Evolutionary conservation across 2,113 vertebrate genomes (phyloP).

Genomic region (Myxocyprinus asiaticus): DNA sequence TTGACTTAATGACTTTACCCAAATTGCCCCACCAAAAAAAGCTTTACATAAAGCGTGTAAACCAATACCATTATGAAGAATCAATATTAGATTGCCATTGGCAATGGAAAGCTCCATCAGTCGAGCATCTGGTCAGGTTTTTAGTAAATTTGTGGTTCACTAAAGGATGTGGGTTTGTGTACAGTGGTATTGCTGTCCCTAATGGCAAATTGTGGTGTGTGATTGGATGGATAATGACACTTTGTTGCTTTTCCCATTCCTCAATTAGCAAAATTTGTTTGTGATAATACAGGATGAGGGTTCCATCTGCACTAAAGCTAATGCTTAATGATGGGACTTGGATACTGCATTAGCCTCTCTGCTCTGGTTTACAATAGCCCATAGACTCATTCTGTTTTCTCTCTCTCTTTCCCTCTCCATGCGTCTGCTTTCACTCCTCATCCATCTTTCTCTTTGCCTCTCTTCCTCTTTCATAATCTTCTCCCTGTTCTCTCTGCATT

Average conservation of each 20-base stretch:
- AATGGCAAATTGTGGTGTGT: conserved; percentile 28
- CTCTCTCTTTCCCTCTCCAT: conserved; percentile 2
- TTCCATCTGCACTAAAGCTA: conserved; percentile 1
- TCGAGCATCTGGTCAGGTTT: conserved; percentile 9
- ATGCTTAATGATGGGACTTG: conserved; percentile 10
- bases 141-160: conserved; percentile 14
- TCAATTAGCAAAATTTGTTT: conserved; percentile 31
- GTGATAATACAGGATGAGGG: conserved; percentile 19
- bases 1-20: neutral
- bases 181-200: neutral
- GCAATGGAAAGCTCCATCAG: neutral
- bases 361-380: conserved; percentile 2
- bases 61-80: neutral
- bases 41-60: neutral
- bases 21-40: neutral
- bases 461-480: no score
- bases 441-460: neutral
- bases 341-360: conserved; percentile 25
- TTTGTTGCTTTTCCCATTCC: conserved; percentile 24
- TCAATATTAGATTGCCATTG: conserved; percentile 41
- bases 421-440: neutral
- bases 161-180: conserved; percentile 47
- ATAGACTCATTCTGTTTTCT: neutral
- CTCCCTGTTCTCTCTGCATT: neutral
- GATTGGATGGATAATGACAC: neutral